A percentile compares a stretch with the other conserved stretches of the same genome.
These are phyloP conservation scores for Lasioglossum morio DNA, from an alignment of 2,888 invertebrate species.

Conservation along the genomic window DNA sequence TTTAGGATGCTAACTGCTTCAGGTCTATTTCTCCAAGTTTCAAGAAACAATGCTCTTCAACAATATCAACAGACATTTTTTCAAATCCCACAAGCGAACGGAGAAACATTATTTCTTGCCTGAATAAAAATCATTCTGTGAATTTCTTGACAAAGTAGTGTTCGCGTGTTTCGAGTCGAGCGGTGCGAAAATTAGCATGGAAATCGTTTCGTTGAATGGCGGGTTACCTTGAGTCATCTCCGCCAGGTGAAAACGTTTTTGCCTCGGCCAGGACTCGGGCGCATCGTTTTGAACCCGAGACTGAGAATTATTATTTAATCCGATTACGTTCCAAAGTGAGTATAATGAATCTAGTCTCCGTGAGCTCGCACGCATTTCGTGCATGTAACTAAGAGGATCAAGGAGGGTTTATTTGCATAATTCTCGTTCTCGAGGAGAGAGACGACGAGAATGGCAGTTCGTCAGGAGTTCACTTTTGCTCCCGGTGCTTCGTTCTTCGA, in stretches of 20 bases:
- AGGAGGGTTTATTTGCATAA: constrained; percentile 59
- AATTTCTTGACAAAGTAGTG: not conserved
- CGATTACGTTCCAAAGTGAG: constrained; percentile 47
- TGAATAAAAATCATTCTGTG: not conserved
- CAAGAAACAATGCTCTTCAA: too few relatives aligned
- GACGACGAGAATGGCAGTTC: constrained; percentile 39
- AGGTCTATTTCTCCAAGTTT: too few relatives aligned
- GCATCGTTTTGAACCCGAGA: constrained; percentile 28
- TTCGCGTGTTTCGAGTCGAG: not conserved
- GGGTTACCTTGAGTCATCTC: not conserved
- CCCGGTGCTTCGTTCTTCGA: constrained; percentile 14
- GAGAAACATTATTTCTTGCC: not conserved
- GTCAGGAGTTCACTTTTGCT: constrained; percentile 31
- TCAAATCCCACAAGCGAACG: not conserved
- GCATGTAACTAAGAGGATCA: constrained; percentile 58
- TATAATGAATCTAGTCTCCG: constrained; percentile 50
- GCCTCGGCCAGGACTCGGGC: not conserved
- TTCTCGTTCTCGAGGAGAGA: constrained; percentile 42
- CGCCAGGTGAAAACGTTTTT: constrained; percentile 2
- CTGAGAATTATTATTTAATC: constrained; percentile 56
- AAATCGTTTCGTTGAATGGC: not conserved
- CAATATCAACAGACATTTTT: not conserved
- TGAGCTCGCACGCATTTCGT: constrained; percentile 38
- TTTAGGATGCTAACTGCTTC: too few relatives aligned
- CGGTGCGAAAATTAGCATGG: not conserved